phyloP scores from a whole-genome alignment of 1,140 invertebrate species.

The Drosophila sp. region DNA sequence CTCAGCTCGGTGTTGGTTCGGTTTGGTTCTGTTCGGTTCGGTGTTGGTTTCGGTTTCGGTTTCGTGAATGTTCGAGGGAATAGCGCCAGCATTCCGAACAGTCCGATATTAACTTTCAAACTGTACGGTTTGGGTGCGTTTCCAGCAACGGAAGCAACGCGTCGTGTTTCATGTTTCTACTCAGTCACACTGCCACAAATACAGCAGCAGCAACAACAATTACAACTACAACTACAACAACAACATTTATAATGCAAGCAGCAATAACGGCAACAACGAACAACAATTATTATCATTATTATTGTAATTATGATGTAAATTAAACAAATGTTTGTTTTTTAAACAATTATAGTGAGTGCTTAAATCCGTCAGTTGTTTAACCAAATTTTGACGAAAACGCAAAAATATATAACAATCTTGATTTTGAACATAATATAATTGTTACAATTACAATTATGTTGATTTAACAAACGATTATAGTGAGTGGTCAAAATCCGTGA shows the following conservation, averaged over 20 bases:
- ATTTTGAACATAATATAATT: too few relatives aligned
- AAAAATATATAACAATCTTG: too few relatives aligned
- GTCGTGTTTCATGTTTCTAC: slow-evolving; percentile 62
- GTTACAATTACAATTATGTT: too few relatives aligned
- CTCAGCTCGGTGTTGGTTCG: too few relatives aligned
- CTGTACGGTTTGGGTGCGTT: slow-evolving; percentile 77
- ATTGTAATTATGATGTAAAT: not conserved
- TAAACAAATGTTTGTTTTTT: slow-evolving; percentile 23
- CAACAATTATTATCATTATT: slow-evolving; percentile 4
- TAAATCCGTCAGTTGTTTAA: not conserved
- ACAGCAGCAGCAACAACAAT: slow-evolving; percentile 18
- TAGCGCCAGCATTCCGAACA: slow-evolving; percentile 57
- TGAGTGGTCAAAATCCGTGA: slow-evolving; percentile 33
- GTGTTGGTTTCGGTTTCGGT: too few relatives aligned
- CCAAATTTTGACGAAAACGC: slow-evolving; percentile 14
- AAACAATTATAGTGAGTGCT: slow-evolving; percentile 62
- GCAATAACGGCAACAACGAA: slow-evolving; percentile 31
- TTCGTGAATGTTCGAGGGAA: slow-evolving; percentile 46
- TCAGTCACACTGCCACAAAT: slow-evolving; percentile 33
- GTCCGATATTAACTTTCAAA: slow-evolving; percentile 77
- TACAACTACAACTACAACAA: slow-evolving; percentile 20
- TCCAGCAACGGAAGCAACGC: slow-evolving; percentile 63
- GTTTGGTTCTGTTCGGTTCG: too few relatives aligned
- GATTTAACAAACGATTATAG: slow-evolving; percentile 67
- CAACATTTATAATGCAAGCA: slow-evolving; percentile 41